Percentiles rank a stretch among this genome's conserved stretches.
Conservation (phyloP, 2,113 vertebrate genomes). For the Laticauda laticaudata region DNA sequence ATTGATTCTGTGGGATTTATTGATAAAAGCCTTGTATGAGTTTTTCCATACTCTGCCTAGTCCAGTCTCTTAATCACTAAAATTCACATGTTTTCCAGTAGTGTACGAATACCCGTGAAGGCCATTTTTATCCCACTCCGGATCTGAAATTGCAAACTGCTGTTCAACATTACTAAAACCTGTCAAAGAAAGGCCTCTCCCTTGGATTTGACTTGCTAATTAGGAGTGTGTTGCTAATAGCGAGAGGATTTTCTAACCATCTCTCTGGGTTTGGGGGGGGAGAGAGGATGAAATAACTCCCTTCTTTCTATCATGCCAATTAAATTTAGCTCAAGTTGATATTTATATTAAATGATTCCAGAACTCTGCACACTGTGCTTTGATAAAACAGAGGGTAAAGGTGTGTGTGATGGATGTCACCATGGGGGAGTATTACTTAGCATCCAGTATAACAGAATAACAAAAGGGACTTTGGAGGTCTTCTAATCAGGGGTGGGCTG, state of each 20-base stretch:
- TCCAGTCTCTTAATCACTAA: not conserved
- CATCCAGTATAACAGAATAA: too few species aligned
- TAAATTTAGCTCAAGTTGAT: slow-evolving; percentile 25
- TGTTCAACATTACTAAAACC: slow-evolving; percentile 54
- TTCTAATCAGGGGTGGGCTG: too few species aligned
- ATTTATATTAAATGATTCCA: slow-evolving; percentile 30
- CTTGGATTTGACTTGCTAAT: slow-evolving; percentile 56
- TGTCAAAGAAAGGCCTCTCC: slow-evolving; percentile 34
- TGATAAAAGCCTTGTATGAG: slow-evolving; percentile 11
- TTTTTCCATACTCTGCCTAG: slow-evolving; percentile 27
- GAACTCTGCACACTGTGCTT: not conserved
- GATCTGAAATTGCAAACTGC: slow-evolving; percentile 54
- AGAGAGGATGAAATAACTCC: not conserved
- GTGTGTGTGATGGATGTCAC: not conserved
- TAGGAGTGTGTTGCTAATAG: slow-evolving; percentile 49
- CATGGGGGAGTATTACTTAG: not conserved
- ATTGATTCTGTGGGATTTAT: not conserved
- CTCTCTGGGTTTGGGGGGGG: not conserved
- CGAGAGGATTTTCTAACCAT: slow-evolving; percentile 35
- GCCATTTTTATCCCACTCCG: slow-evolving; percentile 47
- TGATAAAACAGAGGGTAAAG: not conserved
- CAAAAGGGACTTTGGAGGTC: too few species aligned
- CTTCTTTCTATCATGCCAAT: slow-evolving; percentile 26
- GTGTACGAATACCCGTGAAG: slow-evolving; percentile 11
- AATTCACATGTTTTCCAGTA: slow-evolving; percentile 31